These are phyloP conservation scores for Patella caerulea DNA, from an alignment of 2,888 invertebrate species.

Conservation along the genomic window DNA sequence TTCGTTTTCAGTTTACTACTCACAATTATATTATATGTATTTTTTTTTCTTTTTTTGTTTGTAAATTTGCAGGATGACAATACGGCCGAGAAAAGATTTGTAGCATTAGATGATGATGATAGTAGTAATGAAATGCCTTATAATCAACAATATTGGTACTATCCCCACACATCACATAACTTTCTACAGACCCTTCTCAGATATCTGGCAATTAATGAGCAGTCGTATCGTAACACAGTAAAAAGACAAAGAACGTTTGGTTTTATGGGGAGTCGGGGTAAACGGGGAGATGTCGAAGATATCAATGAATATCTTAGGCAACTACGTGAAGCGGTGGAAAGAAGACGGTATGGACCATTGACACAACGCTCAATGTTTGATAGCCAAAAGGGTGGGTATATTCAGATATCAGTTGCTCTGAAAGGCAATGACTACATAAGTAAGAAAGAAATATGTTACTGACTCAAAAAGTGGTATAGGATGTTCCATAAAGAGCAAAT, in stretches of 20 bases:
- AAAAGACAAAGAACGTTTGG: conserved; percentile 6
- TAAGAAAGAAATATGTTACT: no score
- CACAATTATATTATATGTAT: no score
- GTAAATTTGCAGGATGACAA: background rate
- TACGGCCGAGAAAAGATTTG: background rate
- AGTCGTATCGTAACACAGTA: conserved; percentile 3
- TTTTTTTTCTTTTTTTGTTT: no score
- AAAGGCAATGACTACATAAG: no score
- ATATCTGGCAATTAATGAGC: background rate
- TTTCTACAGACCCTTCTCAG: background rate
- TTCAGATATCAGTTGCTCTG: background rate
- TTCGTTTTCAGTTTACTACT: no score
- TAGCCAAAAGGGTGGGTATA: background rate
- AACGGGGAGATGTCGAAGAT: background rate
- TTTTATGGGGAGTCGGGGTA: background rate
- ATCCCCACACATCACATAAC: background rate
- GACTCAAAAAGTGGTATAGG: no score
- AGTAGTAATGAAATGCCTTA: background rate
- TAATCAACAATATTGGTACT: background rate
- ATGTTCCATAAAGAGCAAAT: background rate
- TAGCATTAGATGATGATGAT: background rate
- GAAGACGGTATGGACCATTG: background rate
- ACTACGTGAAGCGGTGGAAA: background rate
- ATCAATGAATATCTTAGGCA: background rate
- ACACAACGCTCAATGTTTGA: background rate